phyloP scores from a whole-genome alignment of 1,140 invertebrate species.

The Rhagoletis zephyria region DNA sequence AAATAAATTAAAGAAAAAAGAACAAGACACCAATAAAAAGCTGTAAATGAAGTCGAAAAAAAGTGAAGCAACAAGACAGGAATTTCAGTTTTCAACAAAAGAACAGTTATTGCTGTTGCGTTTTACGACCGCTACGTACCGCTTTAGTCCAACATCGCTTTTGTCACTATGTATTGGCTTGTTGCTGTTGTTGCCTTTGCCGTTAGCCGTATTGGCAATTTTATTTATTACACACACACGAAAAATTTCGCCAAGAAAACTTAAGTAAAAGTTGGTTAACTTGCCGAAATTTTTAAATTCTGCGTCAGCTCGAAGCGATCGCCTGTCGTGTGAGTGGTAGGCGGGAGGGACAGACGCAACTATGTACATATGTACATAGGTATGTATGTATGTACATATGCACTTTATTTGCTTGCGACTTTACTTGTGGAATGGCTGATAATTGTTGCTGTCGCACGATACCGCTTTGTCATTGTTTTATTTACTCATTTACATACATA shows the following conservation, averaged over 20 bases:
- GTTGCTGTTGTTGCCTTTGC: constrained; percentile 6
- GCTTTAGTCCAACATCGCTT: background rate
- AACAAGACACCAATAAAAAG: background rate
- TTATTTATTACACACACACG: constrained; percentile 37
- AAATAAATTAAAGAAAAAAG: constrained; percentile 12
- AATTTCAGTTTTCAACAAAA: constrained; percentile 35
- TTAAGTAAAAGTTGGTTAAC: constrained; percentile 37
- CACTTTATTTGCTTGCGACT: background rate
- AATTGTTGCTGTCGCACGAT: constrained; percentile 20
- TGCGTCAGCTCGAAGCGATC: constrained; percentile 4
- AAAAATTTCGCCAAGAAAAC: constrained; percentile 44
- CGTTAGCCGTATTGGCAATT: constrained; percentile 32
- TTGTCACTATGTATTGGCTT: background rate
- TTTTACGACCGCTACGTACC: constrained; percentile 25
- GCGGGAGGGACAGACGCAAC: background rate
- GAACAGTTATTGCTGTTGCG: constrained; percentile 46
- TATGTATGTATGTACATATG: background rate
- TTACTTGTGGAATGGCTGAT: constrained; percentile 1
- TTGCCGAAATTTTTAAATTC: constrained; percentile 9
- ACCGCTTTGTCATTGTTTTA: constrained; percentile 32
- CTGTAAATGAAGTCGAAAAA: background rate
- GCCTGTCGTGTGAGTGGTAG: background rate
- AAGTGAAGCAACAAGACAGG: constrained; percentile 24
- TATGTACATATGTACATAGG: background rate
- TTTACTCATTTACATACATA: background rate